These are phyloP conservation scores for Aeoliscus strigatus DNA, from an alignment of 2,797 vertebrate species.

Conservation along the genomic window DNA sequence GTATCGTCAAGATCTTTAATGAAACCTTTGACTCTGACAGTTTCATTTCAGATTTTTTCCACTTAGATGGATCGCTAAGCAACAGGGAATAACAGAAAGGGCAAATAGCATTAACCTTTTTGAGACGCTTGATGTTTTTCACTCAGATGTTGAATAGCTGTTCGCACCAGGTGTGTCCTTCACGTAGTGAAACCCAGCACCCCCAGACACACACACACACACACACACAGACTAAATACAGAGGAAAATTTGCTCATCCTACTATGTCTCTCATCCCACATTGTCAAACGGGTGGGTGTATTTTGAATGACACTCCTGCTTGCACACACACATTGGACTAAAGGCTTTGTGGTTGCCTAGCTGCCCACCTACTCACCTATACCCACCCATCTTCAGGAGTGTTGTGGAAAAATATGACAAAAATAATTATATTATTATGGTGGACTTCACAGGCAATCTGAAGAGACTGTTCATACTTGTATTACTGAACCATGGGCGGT, in stretches of 20 bases:
- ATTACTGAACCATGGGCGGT: slow-evolving; percentile 23
- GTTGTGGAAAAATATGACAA: slow-evolving; percentile 37
- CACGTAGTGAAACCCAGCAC: slow-evolving; percentile 29
- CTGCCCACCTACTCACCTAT: slow-evolving; percentile 56
- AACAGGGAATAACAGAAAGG: slow-evolving; percentile 43
- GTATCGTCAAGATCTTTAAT: slow-evolving; percentile 5
- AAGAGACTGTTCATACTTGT: slow-evolving; percentile 51
- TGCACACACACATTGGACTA: slow-evolving; percentile 30
- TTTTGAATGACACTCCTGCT: slow-evolving; percentile 15
- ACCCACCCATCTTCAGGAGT: slow-evolving; percentile 39
- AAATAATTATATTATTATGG: slow-evolving; percentile 28
- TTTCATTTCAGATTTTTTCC: slow-evolving; percentile 20
- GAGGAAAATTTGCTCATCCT: slow-evolving; percentile 47
- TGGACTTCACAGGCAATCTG: slow-evolving; percentile 13
- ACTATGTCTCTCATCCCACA: slow-evolving; percentile 49
- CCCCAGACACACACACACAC: slow-evolving; percentile 26
- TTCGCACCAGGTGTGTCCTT: slow-evolving; percentile 51
- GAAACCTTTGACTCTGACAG: slow-evolving; percentile 3
- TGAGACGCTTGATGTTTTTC: slow-evolving; percentile 44
- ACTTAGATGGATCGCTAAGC: slow-evolving; percentile 43
- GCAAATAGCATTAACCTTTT: slow-evolving; percentile 43
- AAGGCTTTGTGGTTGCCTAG: slow-evolving; percentile 59
- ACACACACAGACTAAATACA: slow-evolving; percentile 32
- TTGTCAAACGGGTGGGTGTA: slow-evolving; percentile 40
- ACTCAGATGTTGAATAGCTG: slow-evolving; percentile 34